Evolutionary conservation across 2,113 vertebrate species (phyloP), one percentile per base, ranked within the genome.

Genomic region (Hucho hucho): DNA sequence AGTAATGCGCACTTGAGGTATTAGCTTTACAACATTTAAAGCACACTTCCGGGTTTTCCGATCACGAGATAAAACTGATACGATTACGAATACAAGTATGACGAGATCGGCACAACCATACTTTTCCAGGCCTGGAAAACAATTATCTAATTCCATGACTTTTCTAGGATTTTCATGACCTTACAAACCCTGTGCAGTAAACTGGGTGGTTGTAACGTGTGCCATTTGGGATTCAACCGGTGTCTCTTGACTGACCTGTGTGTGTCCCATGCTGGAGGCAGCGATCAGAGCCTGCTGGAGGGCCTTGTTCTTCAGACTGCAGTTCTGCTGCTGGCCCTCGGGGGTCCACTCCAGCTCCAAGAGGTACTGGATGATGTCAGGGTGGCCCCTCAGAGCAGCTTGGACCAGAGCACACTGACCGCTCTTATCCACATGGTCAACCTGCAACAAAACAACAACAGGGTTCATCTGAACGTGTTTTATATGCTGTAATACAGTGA

Each of bases 231-330:
- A 61, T 28, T 47, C 63, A n/a, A 32, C 25, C 20, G 29, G 61
- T 77, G 69, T 66, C 22, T 22, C 11, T 32, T 16, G 47, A 46
- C 79, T 76, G 78, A 99, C 98, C 95, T 94, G 93, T 61, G 90
- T 92, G 88, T 99, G 98, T 65, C 98, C 98, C 97, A 98, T 99
- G 88, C 97, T 99, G 87, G 95, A 93, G 1, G 97, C 95, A 0
- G 95, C 98, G 0, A 95, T 97, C 72, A 99, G 87, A 0, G 95
- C 95, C 85, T 99, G 97, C 72, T 98, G 98, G 74, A 98, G 91
- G 0, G 93, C 95, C 68, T 96, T 96, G 86, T 86, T 92, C 92
- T 95, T 98, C 81, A 91, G 88, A 78, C 90, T 81, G 0, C 86
- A 59, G 69, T 94, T 92, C 26, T 95, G 93, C 65, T 94, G 95